These are phyloP conservation scores for Coregonus sp. DNA, from an alignment of 2,797 vertebrate species.

Conservation along the genomic window DNA sequence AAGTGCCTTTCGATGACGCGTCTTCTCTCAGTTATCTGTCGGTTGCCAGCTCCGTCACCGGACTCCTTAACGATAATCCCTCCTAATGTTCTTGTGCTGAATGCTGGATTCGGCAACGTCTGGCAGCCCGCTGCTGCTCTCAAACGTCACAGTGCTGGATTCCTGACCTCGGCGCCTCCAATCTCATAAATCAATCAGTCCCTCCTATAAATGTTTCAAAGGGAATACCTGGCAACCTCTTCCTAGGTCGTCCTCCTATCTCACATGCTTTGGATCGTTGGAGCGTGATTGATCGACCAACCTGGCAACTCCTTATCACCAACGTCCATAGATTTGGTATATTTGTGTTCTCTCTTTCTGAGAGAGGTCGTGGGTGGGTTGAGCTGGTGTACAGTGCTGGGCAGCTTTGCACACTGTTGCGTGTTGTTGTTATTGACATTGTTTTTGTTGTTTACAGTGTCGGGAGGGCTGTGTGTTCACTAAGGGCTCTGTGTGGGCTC, in stretches of 20 bases:
- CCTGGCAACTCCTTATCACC: constrained; percentile 26
- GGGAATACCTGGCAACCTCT: constrained; percentile 34
- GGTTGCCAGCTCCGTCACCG: constrained; percentile 30
- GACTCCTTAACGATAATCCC: not conserved
- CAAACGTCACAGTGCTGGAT: constrained; percentile 35
- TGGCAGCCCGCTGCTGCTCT: not conserved
- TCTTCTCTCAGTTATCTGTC: constrained; percentile 18
- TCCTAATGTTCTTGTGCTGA: constrained; percentile 31
- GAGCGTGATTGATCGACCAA: constrained; percentile 29
- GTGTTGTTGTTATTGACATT: constrained; percentile 7
- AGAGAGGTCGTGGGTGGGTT: not conserved
- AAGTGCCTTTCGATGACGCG: constrained; percentile 30
- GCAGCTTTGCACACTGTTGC: not conserved
- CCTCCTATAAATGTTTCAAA: constrained; percentile 50
- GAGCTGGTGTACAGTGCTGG: not conserved
- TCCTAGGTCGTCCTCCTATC: not conserved
- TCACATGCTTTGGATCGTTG: constrained; percentile 28
- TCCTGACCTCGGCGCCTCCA: constrained; percentile 40
- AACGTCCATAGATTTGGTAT: constrained; percentile 2
- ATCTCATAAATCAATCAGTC: constrained; percentile 61
- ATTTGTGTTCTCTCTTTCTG: constrained; percentile 1
- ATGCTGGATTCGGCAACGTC: constrained; percentile 30
- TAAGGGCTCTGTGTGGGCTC: not conserved
- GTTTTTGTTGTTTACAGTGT: not conserved
- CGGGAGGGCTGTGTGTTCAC: not conserved